Conservation (phyloP, 2,888 invertebrate species). For the Orthosia gothica region DNA sequence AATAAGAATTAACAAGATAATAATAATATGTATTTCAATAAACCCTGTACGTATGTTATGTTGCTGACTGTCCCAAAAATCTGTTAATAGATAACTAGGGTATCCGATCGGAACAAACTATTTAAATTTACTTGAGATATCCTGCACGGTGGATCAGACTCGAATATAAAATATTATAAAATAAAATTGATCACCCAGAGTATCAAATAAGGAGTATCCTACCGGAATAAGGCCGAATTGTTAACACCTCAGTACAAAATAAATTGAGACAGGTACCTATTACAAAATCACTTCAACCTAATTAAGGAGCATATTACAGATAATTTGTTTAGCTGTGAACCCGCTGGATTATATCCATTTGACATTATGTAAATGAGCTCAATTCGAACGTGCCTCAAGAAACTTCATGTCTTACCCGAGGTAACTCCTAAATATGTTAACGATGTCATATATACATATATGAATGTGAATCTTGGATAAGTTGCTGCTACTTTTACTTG, state of each 20-base stretch:
- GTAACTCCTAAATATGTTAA: slow-evolving; percentile 67
- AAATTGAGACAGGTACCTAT: neutral
- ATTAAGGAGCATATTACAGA: slow-evolving; percentile 50
- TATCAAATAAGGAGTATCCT: no score
- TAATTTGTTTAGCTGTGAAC: slow-evolving; percentile 60
- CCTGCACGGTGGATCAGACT: no score
- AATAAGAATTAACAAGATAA: no score
- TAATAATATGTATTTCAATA: no score
- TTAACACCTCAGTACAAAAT: neutral
- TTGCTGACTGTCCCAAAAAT: no score
- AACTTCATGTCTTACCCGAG: slow-evolving; percentile 52
- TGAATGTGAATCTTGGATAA: slow-evolving; percentile 60
- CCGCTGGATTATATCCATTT: slow-evolving; percentile 59
- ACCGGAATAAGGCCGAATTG: no score
- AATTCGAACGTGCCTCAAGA: slow-evolving; percentile 53
- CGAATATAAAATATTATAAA: no score
- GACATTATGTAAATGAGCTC: slow-evolving; percentile 64
- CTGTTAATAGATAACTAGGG: no score
- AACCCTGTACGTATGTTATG: no score
- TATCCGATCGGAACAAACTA: no score
- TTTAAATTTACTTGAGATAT: no score
- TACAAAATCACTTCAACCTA: slow-evolving; percentile 35
- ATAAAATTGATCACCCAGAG: no score
- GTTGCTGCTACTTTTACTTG: slow-evolving; percentile 46
- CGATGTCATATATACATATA: slow-evolving; percentile 63